Conservation (phyloP, 2,113 vertebrate species). For the Tachycineta bicolor region DNA sequence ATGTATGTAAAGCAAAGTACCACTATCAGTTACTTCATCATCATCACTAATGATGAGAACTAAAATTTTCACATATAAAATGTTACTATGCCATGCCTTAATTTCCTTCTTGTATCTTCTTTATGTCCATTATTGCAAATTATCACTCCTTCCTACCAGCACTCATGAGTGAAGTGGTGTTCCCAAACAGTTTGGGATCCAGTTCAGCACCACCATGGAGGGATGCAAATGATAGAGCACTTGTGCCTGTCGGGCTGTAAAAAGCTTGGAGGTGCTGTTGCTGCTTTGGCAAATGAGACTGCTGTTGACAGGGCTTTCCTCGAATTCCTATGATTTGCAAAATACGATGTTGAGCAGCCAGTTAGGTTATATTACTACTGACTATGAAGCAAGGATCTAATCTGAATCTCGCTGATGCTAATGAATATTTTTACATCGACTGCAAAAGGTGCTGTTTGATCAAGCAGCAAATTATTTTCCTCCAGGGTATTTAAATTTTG, state of each 20-base stretch:
- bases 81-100: neutral
- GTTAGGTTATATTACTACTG: neutral
- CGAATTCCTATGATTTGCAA: neutral
- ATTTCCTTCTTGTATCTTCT: neutral
- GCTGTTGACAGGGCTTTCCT: neutral
- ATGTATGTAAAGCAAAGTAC: neutral
- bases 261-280: neutral
- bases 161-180: neutral
- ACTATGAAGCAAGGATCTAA: neutral
- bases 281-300: neutral
- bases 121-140: neutral
- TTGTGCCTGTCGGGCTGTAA: neutral
- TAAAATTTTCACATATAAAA: neutral
- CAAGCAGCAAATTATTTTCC: constrained; percentile 26
- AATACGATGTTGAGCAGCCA: neutral
- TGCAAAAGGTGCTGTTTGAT: constrained; percentile 23
- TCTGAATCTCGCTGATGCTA: constrained; percentile 10
- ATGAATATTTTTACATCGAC: neutral
- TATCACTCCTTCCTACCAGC: neutral
- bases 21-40: neutral
- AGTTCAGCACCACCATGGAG: neutral
- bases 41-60: neutral
- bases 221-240: rapidly evolving
- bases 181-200: neutral
- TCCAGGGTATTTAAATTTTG: neutral